These are phyloP conservation scores for Phyllotreta cruciferae DNA, from an alignment of 2,888 invertebrate genomes.

Conservation along the genomic window DNA sequence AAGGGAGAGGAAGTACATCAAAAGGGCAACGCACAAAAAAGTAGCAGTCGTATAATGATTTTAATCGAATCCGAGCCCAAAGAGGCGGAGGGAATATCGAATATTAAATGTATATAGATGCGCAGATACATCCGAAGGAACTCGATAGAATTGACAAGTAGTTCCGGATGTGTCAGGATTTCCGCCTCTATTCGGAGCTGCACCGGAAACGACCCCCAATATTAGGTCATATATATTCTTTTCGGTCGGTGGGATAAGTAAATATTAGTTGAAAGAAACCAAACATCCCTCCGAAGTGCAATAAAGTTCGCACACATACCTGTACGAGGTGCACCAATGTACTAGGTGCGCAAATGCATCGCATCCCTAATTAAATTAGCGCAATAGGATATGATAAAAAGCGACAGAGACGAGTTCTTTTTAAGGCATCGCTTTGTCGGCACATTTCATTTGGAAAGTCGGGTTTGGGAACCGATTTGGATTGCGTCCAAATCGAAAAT, in stretches of 20 bases:
- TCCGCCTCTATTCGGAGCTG: constrained; percentile 41
- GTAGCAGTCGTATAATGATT: constrained; percentile 19
- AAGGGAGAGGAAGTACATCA: constrained; percentile 11
- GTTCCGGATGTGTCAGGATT: constrained; percentile 49
- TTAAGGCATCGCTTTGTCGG: no score
- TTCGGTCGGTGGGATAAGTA: constrained; percentile 48
- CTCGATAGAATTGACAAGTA: constrained; percentile 49
- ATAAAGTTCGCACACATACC: constrained; percentile 40
- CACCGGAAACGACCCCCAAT: constrained; percentile 49
- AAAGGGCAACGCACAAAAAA: constrained; percentile 21
- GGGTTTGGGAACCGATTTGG: background rate
- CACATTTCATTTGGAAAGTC: background rate
- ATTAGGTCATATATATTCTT: constrained; percentile 47
- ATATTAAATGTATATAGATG: constrained; percentile 23
- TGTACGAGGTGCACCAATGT: constrained; percentile 19
- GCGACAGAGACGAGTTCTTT: no score
- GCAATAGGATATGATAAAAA: no score
- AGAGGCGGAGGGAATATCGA: constrained; percentile 7
- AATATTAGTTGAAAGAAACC: constrained; percentile 42
- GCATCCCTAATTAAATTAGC: no score
- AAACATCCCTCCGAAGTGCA: constrained; percentile 30
- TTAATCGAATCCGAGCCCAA: constrained; percentile 10
- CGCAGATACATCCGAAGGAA: constrained; percentile 23
- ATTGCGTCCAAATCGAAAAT: background rate
- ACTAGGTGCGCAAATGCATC: no score